Evolutionary conservation across 2,797 vertebrate genomes (phyloP), one percentile per base, ranked within the genome.

Genomic region (Galagoides demidoff): DNA sequence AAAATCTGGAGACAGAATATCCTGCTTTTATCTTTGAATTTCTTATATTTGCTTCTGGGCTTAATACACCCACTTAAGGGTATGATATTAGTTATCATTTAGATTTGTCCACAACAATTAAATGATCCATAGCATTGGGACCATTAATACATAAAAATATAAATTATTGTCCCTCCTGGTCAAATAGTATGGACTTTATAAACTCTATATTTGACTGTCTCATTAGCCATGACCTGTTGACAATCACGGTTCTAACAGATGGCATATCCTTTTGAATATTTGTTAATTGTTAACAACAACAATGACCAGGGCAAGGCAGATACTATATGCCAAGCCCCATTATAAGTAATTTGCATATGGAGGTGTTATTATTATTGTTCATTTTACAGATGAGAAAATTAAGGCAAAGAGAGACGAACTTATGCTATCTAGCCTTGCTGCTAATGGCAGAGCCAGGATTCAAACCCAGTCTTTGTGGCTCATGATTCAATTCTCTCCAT

Each of bases 301-400:
- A 93, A 22, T 89, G 27, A 74, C 13, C 3, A 76, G 13, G 20
- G 12, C 2, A 39, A 59, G 83, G 12, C 0, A 63, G 3, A 93
- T 70, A 59, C 3, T 34, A 12, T n/a, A 4, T n/a, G 0, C 55
- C 59, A 88, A 79, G 6, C 0, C 16, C 5, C 39, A 6, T 2
- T 82, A 57, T 17, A 8, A 55, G 7, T 17, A 82, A 78, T 88
- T 88, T 81, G 11, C 85, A 63, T 39, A 45, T 31, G 16, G 66
- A 89, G 25, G 4, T 84, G 17, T 7, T 57, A 19, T 71, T 66
- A 39, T 49, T 85, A 63, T 2, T 2, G n/a, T 37, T 37, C 8
- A 34, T 57, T 96, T 93, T 92, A 70, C 12, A 90, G 13, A 64
- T 77, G 61, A 39, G 7, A 10, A 85, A 93, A 79, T 25, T 55